A percentile compares a stretch with the other conserved stretches of the same genome.
Conservation (phyloP, 2,113 vertebrate species). For the Pardalotus punctatus region DNA sequence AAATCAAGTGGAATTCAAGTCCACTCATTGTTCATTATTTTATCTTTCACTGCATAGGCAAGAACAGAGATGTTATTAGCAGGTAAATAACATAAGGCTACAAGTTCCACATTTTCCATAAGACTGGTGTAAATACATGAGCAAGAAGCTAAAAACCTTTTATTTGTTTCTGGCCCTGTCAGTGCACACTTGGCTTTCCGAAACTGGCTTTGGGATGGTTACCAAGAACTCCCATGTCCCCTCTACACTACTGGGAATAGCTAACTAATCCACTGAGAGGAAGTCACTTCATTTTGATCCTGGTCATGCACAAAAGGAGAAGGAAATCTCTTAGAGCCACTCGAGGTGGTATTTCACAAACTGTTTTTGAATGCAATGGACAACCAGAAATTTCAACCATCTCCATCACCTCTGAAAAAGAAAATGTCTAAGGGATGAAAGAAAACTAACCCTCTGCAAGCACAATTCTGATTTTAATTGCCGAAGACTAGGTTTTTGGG, state of each 20-base stretch:
- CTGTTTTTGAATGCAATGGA: background rate
- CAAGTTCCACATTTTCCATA: background rate
- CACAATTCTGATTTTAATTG: background rate
- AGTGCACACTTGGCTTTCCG: background rate
- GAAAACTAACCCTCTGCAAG: background rate
- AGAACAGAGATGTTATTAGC: background rate
- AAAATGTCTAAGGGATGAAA: background rate
- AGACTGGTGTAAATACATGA: background rate
- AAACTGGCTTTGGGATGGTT: background rate
- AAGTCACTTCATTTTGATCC: background rate
- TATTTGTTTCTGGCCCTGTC: background rate
- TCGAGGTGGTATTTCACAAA: accelerated
- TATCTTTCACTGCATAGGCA: background rate
- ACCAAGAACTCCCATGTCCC: background rate
- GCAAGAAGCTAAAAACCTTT: background rate
- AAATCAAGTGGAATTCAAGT: background rate
- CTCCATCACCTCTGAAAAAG: background rate
- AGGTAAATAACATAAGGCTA: background rate
- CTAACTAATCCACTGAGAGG: background rate
- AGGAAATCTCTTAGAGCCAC: background rate
- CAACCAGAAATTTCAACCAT: background rate
- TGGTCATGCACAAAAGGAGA: background rate
- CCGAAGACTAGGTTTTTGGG: background rate
- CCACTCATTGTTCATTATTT: background rate
- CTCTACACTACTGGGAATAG: background rate